Base-by-base conservation (phyloP, 2,888 invertebrate genomes). In the Trachelus troglodyta region DNA sequence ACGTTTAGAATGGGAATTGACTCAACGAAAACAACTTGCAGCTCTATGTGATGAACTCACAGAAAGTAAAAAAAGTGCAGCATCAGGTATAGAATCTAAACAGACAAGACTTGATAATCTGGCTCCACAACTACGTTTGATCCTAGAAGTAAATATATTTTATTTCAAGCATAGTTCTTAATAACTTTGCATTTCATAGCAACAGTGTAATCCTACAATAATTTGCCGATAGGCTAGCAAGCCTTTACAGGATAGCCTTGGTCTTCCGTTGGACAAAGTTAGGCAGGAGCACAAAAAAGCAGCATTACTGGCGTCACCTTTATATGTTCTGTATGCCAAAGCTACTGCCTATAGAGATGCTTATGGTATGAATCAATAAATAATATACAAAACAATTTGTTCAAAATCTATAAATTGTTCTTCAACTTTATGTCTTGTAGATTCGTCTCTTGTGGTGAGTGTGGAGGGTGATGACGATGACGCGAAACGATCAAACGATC, bases 1-100 rank as follows among this genome's bases (percentile, higher is more conserved):
- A 34, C 94, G 98, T 81, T 92, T 99, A 56, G 97, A 98, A 89
- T 98, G 97, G 96, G 99, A 99, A 91, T 92, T 98, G 76, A 95
- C 95, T 31, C 97, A 98, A 90, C 94, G 99, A 1, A 96, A 98
- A 89, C 95, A 96, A 85, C 92, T 98, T 73, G 94, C 97, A 1
- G 94, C 94, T 69, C 94, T 96, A 37, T 96, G 97, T 86, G 95
- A 95, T 87, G 94, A 96, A 81, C 92, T 97, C 11, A 94, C 96
- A 69, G 94, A 95, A 34, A 95, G 94, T 40, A 98, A 97, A 89
- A 96, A 97, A 85, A 93, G 94, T 74, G 95, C 97, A 2, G 94
- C 95, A 1, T 93, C 95, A 69, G 96, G 95, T 76, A 97, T 97
- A 82, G 94, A 96, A 73, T 94, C 94, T 23, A 96, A 96, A 80